Evolutionary conservation across 2,113 vertebrate species (phyloP).

Genomic region (Plotosus lineatus): DNA sequence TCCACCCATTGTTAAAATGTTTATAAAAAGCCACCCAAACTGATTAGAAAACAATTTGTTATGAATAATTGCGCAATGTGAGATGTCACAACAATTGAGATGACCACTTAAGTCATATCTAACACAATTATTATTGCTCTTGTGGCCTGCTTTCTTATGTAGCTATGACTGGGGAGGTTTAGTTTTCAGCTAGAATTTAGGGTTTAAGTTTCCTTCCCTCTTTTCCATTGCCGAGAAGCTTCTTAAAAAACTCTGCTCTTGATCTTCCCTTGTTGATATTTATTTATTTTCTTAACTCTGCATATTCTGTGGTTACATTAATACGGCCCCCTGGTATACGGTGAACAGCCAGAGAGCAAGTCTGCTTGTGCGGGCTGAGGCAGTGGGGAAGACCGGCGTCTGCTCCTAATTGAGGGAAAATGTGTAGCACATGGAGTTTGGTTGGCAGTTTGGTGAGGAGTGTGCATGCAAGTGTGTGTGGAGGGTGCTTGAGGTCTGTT

Average conservation of each 20-base stretch:
- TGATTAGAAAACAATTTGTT: slow-evolving; percentile 56
- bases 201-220: slow-evolving; percentile 50
- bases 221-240: slow-evolving; percentile 56
- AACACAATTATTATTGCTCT: slow-evolving; percentile 62
- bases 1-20: slow-evolving; percentile 55
- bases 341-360: slow-evolving; percentile 64
- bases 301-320: slow-evolving; percentile 61
- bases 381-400: slow-evolving; percentile 64
- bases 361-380: slow-evolving; percentile 57
- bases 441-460: slow-evolving; percentile 52
- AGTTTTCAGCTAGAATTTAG: slow-evolving; percentile 25
- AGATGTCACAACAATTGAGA: slow-evolving; percentile 57
- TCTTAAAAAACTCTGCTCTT: slow-evolving; percentile 38
- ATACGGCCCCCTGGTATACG: slow-evolving; percentile 64
- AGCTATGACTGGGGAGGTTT: slow-evolving; percentile 25
- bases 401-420: slow-evolving; percentile 77
- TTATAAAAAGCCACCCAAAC: slow-evolving; percentile 54
- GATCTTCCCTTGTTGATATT: slow-evolving; percentile 57
- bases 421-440: slow-evolving; percentile 64
- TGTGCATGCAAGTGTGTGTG: slow-evolving; percentile 56
- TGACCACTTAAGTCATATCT: slow-evolving; percentile 59
- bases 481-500: slow-evolving; percentile 27
- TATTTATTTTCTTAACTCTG: slow-evolving; percentile 52
- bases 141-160: slow-evolving; percentile 44
- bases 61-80: slow-evolving; percentile 58